Conservation (phyloP, 2,113 vertebrate genomes). For the Pterocles burchelli region DNA sequence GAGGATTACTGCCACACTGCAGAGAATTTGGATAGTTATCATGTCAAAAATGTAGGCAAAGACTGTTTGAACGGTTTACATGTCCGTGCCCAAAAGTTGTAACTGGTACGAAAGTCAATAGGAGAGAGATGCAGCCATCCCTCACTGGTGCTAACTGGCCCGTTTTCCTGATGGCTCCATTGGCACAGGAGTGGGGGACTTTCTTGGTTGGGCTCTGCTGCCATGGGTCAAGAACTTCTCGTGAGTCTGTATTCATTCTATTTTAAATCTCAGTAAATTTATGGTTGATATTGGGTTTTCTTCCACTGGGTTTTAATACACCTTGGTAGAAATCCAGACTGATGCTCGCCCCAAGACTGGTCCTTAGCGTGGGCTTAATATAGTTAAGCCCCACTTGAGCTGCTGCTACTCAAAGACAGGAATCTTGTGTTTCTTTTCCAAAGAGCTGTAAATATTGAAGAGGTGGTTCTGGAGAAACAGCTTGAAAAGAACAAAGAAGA, state of each 20-base stretch:
- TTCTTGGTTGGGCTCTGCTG: background rate
- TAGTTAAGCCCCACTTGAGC: background rate
- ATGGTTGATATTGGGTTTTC: background rate
- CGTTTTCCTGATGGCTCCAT: background rate
- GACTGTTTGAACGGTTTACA: background rate
- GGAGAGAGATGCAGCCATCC: background rate
- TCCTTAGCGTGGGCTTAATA: background rate
- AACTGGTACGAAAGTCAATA: background rate
- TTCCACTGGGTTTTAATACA: background rate
- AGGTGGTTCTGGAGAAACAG: background rate
- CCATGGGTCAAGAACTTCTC: background rate
- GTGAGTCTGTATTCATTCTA: background rate
- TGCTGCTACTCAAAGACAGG: background rate
- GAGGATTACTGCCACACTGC: background rate
- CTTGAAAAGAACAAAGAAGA: background rate
- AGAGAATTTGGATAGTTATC: background rate
- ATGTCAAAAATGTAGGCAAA: background rate
- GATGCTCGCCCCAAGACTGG: background rate
- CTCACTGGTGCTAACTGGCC: background rate
- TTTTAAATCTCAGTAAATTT: background rate
- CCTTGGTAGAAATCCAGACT: background rate
- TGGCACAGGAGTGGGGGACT: background rate
- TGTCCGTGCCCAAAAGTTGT: background rate
- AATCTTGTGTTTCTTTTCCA: background rate
- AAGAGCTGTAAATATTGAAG: conserved; percentile 22